phyloP scores from a whole-genome alignment of 1,140 invertebrate species.

The Atopsyche davidsoni region DNA sequence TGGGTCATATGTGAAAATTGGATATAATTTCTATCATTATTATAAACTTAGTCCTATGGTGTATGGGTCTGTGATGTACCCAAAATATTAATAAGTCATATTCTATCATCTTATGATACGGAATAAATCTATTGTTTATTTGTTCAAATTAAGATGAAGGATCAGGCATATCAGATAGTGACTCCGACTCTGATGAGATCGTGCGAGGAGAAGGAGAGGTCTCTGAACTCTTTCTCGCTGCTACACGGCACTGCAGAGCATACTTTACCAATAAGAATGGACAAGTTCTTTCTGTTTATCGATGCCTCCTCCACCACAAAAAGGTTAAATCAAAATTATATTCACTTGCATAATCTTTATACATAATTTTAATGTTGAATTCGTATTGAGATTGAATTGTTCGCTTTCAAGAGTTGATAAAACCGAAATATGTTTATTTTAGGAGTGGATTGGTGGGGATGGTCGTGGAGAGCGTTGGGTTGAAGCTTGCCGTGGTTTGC shows the following conservation, averaged over 20 bases:
- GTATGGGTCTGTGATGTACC: no score
- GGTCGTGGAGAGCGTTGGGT: conserved; percentile 42
- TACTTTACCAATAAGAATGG: conserved; percentile 64
- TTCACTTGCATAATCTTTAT: no score
- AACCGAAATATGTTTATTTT: conserved; percentile 29
- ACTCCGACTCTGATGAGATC: conserved; percentile 55
- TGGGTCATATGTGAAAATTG: no score
- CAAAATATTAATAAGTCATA: no score
- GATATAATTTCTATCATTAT: no score
- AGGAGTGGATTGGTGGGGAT: conserved; percentile 47
- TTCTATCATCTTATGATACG: no score
- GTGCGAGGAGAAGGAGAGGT: conserved; percentile 41
- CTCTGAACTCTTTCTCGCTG: conserved; percentile 51
- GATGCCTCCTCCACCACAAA: conserved; percentile 60
- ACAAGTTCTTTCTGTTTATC: conserved; percentile 66
- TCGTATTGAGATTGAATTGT: no score
- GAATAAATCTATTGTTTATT: no score
- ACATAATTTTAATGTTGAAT: no score
- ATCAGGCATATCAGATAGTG: conserved; percentile 72
- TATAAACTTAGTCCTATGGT: no score
- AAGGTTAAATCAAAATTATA: conserved; percentile 47
- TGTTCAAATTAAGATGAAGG: conserved; percentile 55
- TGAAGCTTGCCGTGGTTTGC: conserved; percentile 36
- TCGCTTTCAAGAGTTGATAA: conserved; percentile 23
- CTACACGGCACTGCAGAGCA: conserved; percentile 59